Conservation (phyloP, 2,113 vertebrate species). For the Rhynchomys soricoides region DNA sequence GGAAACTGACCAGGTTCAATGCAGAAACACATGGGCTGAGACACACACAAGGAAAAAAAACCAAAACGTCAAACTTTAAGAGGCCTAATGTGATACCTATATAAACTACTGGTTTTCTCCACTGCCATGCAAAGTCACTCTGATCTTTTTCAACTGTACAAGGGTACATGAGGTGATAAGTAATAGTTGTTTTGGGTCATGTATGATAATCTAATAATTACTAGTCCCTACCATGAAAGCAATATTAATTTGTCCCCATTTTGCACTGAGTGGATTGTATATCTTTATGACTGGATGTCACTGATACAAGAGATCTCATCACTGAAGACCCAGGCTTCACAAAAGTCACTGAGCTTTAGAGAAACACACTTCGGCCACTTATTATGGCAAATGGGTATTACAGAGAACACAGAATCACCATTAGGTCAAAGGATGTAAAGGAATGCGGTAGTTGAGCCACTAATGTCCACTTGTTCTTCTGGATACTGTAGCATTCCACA, state of each 20-base stretch:
- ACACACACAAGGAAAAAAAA: conserved; percentile 83
- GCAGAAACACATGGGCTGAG: conserved; percentile 88
- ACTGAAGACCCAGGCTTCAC: conserved; percentile 92
- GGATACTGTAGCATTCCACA: no score
- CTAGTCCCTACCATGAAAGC: conserved; percentile 89
- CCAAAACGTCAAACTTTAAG: conserved; percentile 85
- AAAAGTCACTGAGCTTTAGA: conserved; percentile 89
- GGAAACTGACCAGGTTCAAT: conserved; percentile 89
- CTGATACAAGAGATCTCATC: conserved; percentile 92
- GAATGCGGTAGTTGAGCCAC: conserved; percentile 85
- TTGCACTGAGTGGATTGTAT: conserved; percentile 90
- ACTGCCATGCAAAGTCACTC: conserved; percentile 90
- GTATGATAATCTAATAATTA: conserved; percentile 87
- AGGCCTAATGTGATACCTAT: conserved; percentile 90
- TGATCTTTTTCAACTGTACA: conserved; percentile 91
- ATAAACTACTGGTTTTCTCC: conserved; percentile 87
- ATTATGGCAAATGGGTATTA: conserved; percentile 89
- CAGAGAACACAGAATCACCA: conserved; percentile 88
- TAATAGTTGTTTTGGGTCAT: conserved; percentile 87
- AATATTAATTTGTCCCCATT: conserved; percentile 90
- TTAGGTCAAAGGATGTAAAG: conserved; percentile 90
- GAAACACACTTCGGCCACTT: conserved; percentile 92
- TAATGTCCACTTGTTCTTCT: no score
- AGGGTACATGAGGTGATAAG: conserved; percentile 90
- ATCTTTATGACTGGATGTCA: conserved; percentile 91